Base-by-base conservation (phyloP, 2,113 vertebrate species). In the Fukomys damarensis region DNA sequence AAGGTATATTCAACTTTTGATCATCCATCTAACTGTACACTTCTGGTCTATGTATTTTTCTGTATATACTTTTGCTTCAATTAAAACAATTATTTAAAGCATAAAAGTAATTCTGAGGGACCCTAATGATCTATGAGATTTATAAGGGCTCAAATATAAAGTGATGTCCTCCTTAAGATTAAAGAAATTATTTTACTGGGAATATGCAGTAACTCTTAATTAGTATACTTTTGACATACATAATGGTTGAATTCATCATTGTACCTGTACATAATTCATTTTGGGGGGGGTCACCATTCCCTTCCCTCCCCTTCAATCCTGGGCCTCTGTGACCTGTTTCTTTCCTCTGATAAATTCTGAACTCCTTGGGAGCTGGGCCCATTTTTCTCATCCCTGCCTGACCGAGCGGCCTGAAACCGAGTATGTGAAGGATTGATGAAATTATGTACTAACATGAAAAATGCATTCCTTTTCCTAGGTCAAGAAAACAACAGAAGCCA, bases 401-500 rank as follows among this genome's bases (percentile, higher is more conserved):
- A 41, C 35, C 28, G 41, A 43, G 19, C 3, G 11, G 3, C 13
- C 54, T 54, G 22, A 66, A 19, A 1, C 16, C 26, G 70, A 65
- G 11, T 13, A 11, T 56, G 26, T 63, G 24, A 26, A 17, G 52
- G 54, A 74, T 63, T 89, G 68, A 24, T 5, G 3, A 66, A 76
- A n/a, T 16, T 8, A 41, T 1, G 13, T 7, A 20, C 30, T 92
- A 41, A 91, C 5, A 0, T n/a, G 54, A n/a, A 52, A 95, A 94
- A 17, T 68, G 14, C 46, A 17, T 72, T 94, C 92, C 94, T 89
- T 76, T 98, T 90, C 89, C 17, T 97, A 99, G 99, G 99, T 99
- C 87, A 99, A 99, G 98, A 99, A 99, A 98, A 99, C 99, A 0
- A 99, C 99, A 0, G 99, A 99, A 98, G 99, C 99, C 93, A 99